Evolutionary conservation across 2,113 vertebrate genomes (phyloP), one percentile per base, ranked within the genome.

Genomic region (Pluvialis apricaria): DNA sequence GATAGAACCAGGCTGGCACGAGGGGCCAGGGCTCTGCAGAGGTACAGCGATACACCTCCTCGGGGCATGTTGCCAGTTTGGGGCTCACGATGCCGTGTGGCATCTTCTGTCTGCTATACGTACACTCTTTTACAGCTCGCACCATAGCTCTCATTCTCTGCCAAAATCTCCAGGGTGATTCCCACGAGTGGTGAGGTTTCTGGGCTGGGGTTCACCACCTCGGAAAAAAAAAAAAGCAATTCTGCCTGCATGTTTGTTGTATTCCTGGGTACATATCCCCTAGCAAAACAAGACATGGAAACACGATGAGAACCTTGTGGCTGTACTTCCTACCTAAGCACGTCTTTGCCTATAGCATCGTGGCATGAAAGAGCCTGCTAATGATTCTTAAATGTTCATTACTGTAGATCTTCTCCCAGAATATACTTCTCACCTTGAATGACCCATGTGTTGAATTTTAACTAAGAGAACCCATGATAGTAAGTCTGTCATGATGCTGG

Each of bases 391-490:
- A 94, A 95, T 88, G 89, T 97, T 97, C 92, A 85, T 97, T 95
- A 95, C 85, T 79, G 84, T 81, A 94, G 94, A 90, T 96, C 86
- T 80, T 84, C 82, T 97, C 86, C 82, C 82, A 93, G 93, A 97
- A 96, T 92, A 82, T 94, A 70, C 80, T 92, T 95, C 96, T 96
- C 96, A 97, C 96, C 95, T 97, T 96, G 96, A 94, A 97, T 96
- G 94, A 96, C 97, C 92, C 89, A 90, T 92, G 88, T 95, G 91
- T 76, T 94, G 96, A 95, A 97, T 97, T 94, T 97, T 96, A 97
- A 96, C 76, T 87, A 95, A 92, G 83, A 85, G 86, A 92, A 79
- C 71, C 83, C 85, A 83, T 87, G 95, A 91, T 94, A 97, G 87
- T 92, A 96, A 95, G 95, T 92, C 92, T 93, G 87, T 96, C 94